phyloP scores from a whole-genome alignment of 1,140 invertebrate genomes.

The Lucilia sericata region DNA sequence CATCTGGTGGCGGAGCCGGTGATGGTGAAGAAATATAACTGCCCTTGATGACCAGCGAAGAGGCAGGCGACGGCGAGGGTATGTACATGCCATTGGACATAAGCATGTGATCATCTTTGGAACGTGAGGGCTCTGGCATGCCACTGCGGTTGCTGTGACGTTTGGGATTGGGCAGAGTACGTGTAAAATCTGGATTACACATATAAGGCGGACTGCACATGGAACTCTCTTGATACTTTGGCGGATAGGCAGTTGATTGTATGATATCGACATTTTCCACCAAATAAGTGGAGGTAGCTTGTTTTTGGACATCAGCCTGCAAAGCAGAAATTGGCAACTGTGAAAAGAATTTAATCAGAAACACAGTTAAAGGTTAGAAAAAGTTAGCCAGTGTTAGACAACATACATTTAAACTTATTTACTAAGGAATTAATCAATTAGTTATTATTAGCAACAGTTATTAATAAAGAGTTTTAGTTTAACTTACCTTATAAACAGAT shows the following conservation, averaged over 20 bases:
- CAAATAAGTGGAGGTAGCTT: slow-evolving; percentile 63
- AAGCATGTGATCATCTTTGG: slow-evolving; percentile 64
- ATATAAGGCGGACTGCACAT: slow-evolving; percentile 64
- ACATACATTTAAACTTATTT: not conserved
- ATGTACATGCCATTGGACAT: slow-evolving; percentile 64
- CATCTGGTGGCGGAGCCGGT: slow-evolving; percentile 81
- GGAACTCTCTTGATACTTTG: slow-evolving; percentile 65
- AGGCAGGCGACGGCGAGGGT: slow-evolving; percentile 62
- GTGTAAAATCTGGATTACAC: slow-evolving; percentile 63
- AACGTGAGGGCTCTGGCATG: slow-evolving; percentile 56
- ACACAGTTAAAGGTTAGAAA: slow-evolving; percentile 18
- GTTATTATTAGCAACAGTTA: too few relatives aligned
- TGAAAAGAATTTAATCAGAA: slow-evolving; percentile 50
- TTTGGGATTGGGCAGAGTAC: slow-evolving; percentile 63
- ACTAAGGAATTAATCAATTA: not conserved
- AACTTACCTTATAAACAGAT: slow-evolving; percentile 68
- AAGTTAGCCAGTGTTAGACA: slow-evolving; percentile 7
- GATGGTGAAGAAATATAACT: slow-evolving; percentile 70
- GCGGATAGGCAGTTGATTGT: slow-evolving; percentile 63
- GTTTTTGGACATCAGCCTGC: slow-evolving; percentile 65
- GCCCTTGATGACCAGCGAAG: slow-evolving; percentile 64
- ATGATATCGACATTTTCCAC: slow-evolving; percentile 65
- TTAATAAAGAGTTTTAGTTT: too few relatives aligned
- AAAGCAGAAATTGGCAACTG: slow-evolving; percentile 65
- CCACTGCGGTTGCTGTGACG: slow-evolving; percentile 62